phyloP scores from a whole-genome alignment of 2,113 vertebrate species.

The Platycercus adscitus region DNA sequence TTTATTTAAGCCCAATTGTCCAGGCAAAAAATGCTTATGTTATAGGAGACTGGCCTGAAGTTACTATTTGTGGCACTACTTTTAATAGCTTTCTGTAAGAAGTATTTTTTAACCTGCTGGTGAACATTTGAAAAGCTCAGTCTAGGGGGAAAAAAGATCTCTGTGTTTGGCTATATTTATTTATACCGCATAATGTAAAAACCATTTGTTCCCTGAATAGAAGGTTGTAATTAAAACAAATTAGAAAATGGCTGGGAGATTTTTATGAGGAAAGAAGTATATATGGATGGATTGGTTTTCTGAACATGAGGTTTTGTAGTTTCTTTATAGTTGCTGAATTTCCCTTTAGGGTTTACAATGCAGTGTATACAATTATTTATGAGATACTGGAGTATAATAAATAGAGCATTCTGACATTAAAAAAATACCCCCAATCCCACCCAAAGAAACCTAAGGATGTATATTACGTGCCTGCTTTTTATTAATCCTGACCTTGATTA shows the following conservation, averaged over 20 bases:
- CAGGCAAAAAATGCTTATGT: not conserved
- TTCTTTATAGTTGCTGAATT: slow-evolving; percentile 66
- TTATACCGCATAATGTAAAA: slow-evolving; percentile 41
- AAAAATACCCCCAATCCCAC: not conserved
- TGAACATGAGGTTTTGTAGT: slow-evolving; percentile 1
- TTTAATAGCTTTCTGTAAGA: slow-evolving; percentile 26
- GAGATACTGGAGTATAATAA: slow-evolving; percentile 65
- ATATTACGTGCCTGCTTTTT: slow-evolving; percentile 26
- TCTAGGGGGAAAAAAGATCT: slow-evolving; percentile 14
- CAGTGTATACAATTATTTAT: slow-evolving; percentile 68
- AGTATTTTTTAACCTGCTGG: not conserved
- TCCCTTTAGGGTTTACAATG: slow-evolving; percentile 62
- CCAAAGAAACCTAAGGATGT: slow-evolving; percentile 12
- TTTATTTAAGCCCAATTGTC: not conserved
- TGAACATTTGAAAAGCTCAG: slow-evolving; percentile 28
- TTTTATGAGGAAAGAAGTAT: not conserved
- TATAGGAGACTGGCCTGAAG: not conserved
- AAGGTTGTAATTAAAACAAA: slow-evolving; percentile 70
- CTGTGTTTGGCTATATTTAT: slow-evolving; percentile 6
- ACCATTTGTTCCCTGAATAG: slow-evolving; percentile 23
- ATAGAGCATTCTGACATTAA: slow-evolving; percentile 21
- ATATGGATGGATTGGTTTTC: not conserved
- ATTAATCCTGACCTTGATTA: slow-evolving; percentile 38
- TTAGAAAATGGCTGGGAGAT: slow-evolving; percentile 44
- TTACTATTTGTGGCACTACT: not conserved